Evolutionary conservation across 2,888 invertebrate genomes (phyloP).

Genomic region (Taphrorychus bicolor): DNA sequence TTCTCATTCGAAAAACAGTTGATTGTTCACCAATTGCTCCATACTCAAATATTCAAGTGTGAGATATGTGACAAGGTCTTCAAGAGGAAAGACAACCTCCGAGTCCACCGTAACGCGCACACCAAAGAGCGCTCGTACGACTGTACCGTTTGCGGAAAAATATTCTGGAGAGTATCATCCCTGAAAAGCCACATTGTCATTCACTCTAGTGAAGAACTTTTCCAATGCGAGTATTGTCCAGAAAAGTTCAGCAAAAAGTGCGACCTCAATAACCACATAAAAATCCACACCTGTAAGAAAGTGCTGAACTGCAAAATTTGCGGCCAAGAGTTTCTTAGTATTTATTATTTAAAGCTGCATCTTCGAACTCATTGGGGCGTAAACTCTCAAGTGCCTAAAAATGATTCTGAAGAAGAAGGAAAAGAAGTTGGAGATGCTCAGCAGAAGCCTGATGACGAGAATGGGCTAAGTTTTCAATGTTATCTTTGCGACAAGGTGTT

Average conservation of each 20-base stretch:
- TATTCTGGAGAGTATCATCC: constrained; percentile 45
- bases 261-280: background rate
- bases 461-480: background rate
- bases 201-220: background rate
- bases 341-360: background rate
- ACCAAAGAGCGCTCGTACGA: constrained; percentile 1
- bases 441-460: too few species aligned
- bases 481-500: background rate
- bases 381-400: background rate
- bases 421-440: too few species aligned
- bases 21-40: constrained; percentile 47
- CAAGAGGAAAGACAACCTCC: too few species aligned
- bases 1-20: constrained; percentile 52
- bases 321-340: background rate
- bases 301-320: background rate
- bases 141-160: constrained; percentile 46
- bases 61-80: background rate
- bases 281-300: background rate
- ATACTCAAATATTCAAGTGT: background rate
- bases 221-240: background rate
- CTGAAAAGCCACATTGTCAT: constrained; percentile 24
- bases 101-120: background rate
- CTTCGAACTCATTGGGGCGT: background rate
- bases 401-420: background rate
- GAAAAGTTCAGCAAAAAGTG: background rate